Percentiles rank a stretch among this genome's conserved stretches.
Evolutionary conservation across 2,797 vertebrate genomes (phyloP).

Genomic region (Psittacula echo): DNA sequence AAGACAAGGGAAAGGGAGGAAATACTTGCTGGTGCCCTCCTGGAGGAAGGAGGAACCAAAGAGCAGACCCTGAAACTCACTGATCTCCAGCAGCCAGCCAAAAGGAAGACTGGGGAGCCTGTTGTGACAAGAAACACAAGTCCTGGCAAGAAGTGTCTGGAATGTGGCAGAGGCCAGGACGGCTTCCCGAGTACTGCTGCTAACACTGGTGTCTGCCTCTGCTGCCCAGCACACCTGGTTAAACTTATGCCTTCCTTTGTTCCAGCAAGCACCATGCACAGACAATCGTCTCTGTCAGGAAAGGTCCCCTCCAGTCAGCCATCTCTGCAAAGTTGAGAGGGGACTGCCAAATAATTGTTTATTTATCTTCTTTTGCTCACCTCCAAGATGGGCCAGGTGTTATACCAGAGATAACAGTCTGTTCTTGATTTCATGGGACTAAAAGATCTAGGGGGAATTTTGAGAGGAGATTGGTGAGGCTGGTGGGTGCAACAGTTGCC

Average conservation of each 20-base stretch:
- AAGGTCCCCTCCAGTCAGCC: background rate
- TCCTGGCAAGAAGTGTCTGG: background rate
- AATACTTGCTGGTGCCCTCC: background rate
- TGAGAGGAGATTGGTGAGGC: background rate
- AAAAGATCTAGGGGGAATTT: background rate
- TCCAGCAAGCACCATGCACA: rapidly evolving
- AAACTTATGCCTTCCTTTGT: background rate
- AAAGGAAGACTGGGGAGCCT: background rate
- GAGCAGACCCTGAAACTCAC: background rate
- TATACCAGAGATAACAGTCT: background rate
- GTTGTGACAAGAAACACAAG: background rate
- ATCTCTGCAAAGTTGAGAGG: background rate
- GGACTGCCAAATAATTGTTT: background rate
- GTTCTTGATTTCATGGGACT: background rate
- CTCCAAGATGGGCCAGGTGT: background rate
- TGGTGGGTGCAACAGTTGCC: background rate
- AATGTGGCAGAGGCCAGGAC: background rate
- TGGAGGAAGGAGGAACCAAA: background rate
- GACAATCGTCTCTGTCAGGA: background rate
- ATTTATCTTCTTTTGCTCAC: background rate
- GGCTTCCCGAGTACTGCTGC: background rate
- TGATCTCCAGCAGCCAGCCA: background rate
- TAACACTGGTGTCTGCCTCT: rapidly evolving
- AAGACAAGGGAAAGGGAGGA: background rate
- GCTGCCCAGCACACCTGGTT: background rate